Conservation (phyloP, 64 coral and sea anemone genomes). For the Orbicella faveolata region DNA sequence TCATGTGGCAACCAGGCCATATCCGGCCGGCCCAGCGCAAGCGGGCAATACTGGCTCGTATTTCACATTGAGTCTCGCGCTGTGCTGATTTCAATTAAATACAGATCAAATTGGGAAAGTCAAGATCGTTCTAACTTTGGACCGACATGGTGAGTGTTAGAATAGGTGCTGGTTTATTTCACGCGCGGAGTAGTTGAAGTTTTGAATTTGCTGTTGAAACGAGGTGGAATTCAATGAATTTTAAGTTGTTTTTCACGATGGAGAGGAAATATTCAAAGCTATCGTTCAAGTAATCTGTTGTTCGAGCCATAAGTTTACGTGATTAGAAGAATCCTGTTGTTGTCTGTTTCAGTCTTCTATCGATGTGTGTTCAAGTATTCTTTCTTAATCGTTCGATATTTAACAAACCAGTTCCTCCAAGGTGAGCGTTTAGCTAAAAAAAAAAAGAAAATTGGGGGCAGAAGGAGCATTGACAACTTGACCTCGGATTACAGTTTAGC, state of each 20-base stretch:
- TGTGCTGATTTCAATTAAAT: constrained; percentile 3
- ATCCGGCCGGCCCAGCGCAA: constrained; percentile 17
- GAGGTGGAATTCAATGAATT: not conserved
- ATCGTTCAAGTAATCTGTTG: not conserved
- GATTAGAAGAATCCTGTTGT: not conserved
- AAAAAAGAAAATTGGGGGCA: too few species aligned
- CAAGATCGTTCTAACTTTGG: not conserved
- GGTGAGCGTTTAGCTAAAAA: too few species aligned
- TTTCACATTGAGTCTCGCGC: not conserved
- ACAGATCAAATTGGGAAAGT: not conserved
- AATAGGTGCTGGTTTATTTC: not conserved
- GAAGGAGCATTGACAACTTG: not conserved
- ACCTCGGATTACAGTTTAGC: constrained; percentile 8
- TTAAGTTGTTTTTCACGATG: not conserved
- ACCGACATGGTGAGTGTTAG: not conserved
- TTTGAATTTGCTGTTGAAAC: not conserved
- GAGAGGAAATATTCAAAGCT: not conserved
- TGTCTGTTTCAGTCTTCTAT: not conserved
- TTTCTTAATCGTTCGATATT: not conserved
- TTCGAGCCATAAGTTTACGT: not conserved
- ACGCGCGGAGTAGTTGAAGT: not conserved
- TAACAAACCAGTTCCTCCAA: too few species aligned
- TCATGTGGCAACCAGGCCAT: not conserved
- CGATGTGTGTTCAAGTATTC: not conserved
- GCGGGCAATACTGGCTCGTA: constrained; percentile 18